Evolutionary conservation across 2,888 invertebrate genomes (phyloP).

Genomic region (Nudaria mundana): DNA sequence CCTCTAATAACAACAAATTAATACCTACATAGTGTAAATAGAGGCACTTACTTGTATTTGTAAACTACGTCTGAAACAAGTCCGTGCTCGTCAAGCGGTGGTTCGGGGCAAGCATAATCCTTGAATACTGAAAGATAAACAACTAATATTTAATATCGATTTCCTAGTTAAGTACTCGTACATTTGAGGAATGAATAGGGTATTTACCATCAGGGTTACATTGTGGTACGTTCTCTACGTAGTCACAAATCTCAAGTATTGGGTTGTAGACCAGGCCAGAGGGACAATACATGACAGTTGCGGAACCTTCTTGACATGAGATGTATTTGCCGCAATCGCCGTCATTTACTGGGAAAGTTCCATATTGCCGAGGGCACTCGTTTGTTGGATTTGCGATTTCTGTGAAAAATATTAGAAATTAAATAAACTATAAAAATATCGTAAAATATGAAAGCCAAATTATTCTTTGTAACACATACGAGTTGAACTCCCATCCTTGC

Average conservation of each 20-base stretch:
- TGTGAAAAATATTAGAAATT: conserved; percentile 7
- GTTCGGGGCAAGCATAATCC: conserved; percentile 47
- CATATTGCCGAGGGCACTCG: conserved; percentile 44
- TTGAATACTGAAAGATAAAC: conserved; percentile 37
- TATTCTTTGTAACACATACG: conserved; percentile 32
- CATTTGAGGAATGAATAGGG: background rate
- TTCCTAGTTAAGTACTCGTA: background rate
- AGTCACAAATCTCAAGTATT: conserved; percentile 47
- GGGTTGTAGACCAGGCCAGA: conserved; percentile 54
- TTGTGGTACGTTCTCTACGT: conserved; percentile 56
- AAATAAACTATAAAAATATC: background rate
- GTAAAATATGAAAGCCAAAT: too few species aligned
- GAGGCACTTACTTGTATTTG: conserved; percentile 44
- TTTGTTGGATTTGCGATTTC: conserved; percentile 25
- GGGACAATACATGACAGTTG: conserved; percentile 55
- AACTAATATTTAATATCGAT: background rate
- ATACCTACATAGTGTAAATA: too few species aligned
- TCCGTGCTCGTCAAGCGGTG: conserved; percentile 34
- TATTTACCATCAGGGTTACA: conserved; percentile 45
- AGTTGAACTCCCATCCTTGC: conserved; percentile 76
- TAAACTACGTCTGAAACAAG: conserved; percentile 28
- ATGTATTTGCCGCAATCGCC: conserved; percentile 54
- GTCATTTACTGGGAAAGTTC: conserved; percentile 42
- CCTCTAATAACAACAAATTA: too few species aligned
- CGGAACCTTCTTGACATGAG: conserved; percentile 51